A percentile compares a stretch with the other conserved stretches of the same genome.
Evolutionary conservation across 1,140 invertebrate species (phyloP).

Genomic region (Drosophila navojoa): DNA sequence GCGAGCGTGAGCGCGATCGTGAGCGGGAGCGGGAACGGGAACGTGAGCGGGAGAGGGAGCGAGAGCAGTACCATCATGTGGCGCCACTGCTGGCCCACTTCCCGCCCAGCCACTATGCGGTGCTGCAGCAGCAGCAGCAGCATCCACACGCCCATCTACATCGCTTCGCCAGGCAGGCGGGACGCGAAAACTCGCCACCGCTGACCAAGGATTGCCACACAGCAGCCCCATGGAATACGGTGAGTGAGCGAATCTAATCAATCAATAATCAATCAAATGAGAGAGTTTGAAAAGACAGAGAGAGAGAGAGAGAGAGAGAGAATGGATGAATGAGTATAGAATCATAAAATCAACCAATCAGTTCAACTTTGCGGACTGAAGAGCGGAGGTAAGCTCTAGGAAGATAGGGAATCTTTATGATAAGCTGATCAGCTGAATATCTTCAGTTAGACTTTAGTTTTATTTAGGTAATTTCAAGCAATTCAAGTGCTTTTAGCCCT

Average conservation of each 20-base stretch:
- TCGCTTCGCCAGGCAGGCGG: conserved; percentile 27
- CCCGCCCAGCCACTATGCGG: conserved; percentile 67
- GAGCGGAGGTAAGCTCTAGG: no score
- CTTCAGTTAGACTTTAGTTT: background rate
- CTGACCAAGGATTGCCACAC: conserved; percentile 33
- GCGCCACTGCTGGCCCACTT: conserved; percentile 68
- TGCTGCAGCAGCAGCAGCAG: conserved; percentile 58
- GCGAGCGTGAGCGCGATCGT: conserved; percentile 47
- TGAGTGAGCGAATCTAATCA: conserved; percentile 1
- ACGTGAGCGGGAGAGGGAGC: background rate
- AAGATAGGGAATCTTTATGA: no score
- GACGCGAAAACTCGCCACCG: conserved; percentile 32
- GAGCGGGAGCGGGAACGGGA: conserved; percentile 8
- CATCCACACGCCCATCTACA: conserved; percentile 41
- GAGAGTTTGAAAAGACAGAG: no score
- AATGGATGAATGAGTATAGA: no score
- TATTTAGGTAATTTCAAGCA: no score
- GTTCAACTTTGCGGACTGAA: no score
- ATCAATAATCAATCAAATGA: background rate
- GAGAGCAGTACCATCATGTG: conserved; percentile 60
- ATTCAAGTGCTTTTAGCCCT: no score
- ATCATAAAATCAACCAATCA: background rate
- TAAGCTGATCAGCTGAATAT: background rate
- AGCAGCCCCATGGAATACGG: conserved; percentile 30
- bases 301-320: no score